Evolutionary conservation across 2,888 invertebrate species (phyloP), one percentile per base, ranked within the genome.

Genomic region (Caenorhabditis afra): DNA sequence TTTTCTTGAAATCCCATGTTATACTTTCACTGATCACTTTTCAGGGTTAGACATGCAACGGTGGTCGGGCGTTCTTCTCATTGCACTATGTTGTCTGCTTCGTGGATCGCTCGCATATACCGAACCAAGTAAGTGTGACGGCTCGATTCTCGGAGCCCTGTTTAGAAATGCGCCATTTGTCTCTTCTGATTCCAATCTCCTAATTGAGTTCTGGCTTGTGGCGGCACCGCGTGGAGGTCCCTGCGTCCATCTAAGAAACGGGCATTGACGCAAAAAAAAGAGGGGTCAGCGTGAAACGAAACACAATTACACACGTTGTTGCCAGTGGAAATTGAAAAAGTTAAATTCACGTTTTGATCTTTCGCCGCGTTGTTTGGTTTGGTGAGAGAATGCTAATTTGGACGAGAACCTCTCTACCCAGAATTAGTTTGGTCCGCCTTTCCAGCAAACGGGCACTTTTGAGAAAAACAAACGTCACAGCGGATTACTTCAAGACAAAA

Each of bases 1-100:
- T 22, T 22, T 39, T 29, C 4, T 7, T 3, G 7, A 29, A 29
- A n/a, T n/a, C n/a, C 29, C 29, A 29, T 29, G n/a, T n/a, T n/a
- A n/a, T n/a, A n/a, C n/a, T n/a, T n/a, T n/a, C n/a, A n/a, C n/a
- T n/a, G n/a, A n/a, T 29, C 29, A 29, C 29, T 52, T 23, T 80
- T 7, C 70, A 80, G 80, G 80, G 80, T 80, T 41, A 76, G 75
- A 79, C 59, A 80, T 80, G 80, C 80, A 80, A 75, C 75, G 80
- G 80, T 80, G 80, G 80, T 67, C 75, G 80, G 57, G 66, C 67
- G 74, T 76, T 68, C 53, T 79, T 55, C 59, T 79, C 65, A 66
- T 79, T 68, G 65, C 68, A 61, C 61, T 79, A 50, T 74, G 67
- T 68, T 79, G 64, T 79, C 55, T 74, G 47, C 74, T 78, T 64